Conservation (phyloP, 2,113 vertebrate species). For the Lycocorax pyrrhopterus region DNA sequence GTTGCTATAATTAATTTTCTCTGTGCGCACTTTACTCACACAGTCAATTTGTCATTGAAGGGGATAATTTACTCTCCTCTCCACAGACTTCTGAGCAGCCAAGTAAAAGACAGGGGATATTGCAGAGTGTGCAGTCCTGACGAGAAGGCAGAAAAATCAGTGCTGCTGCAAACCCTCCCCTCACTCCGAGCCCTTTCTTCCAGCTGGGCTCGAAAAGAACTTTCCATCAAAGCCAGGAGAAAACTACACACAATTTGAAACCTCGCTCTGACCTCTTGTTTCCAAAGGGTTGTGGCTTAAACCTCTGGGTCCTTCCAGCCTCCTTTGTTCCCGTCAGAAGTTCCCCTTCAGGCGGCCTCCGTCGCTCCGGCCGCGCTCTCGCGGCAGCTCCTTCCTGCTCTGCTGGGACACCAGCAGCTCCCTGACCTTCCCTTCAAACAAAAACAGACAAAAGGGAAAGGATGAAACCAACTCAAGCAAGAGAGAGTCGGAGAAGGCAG, state of each 20-base stretch:
- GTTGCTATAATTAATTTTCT: background rate
- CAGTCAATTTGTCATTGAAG: background rate
- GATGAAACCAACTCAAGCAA: slow-evolving; percentile 20
- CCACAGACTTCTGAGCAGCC: background rate
- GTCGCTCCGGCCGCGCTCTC: background rate
- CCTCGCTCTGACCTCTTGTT: slow-evolving; percentile 36
- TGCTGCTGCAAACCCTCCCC: background rate
- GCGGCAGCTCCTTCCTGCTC: slow-evolving; percentile 38
- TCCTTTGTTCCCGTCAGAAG: slow-evolving; percentile 34
- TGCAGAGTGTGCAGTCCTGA: background rate
- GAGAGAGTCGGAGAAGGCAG: background rate
- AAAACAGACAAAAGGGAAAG: slow-evolving; percentile 41
- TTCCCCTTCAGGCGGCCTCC: slow-evolving; percentile 26
- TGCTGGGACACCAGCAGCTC: background rate
- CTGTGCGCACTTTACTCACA: background rate
- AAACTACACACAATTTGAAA: slow-evolving; percentile 3
- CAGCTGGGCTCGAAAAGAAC: slow-evolving; percentile 1
- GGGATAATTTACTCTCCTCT: background rate
- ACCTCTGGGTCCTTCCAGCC: slow-evolving; percentile 28
- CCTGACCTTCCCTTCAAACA: slow-evolving; percentile 67
- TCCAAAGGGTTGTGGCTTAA: slow-evolving; percentile 13
- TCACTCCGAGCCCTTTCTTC: background rate
- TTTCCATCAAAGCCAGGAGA: slow-evolving; percentile 48
- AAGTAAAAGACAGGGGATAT: background rate
- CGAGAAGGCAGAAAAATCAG: background rate